Evolutionary conservation across 1,140 invertebrate genomes (phyloP).

Genomic region (Galleria mellonella): DNA sequence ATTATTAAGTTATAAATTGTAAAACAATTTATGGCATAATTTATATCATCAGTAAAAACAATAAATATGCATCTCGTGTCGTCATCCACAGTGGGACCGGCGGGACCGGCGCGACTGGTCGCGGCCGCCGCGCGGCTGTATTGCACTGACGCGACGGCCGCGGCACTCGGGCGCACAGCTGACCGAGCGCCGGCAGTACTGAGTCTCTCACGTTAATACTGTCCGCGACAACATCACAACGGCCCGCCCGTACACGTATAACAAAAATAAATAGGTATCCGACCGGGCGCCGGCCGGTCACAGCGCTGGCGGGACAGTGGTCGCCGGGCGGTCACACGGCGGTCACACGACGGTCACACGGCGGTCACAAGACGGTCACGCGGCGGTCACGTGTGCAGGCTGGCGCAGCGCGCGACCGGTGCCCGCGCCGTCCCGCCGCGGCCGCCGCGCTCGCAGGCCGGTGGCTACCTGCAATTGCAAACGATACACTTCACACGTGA

Average conservation of each 20-base stretch:
- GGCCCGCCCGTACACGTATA: constrained; percentile 1
- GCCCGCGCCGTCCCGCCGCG: background rate
- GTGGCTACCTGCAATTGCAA: constrained; percentile 39
- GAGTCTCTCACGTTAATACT: too few species aligned
- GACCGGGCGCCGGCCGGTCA: background rate
- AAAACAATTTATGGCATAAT: constrained; percentile 62
- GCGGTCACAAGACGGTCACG: too few species aligned
- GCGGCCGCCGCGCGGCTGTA: constrained; percentile 5
- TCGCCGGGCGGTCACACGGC: too few species aligned
- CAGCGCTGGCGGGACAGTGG: too few species aligned
- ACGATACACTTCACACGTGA: too few species aligned
- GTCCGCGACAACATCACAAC: constrained; percentile 1
- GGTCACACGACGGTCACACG: too few species aligned
- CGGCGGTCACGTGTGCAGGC: too few species aligned
- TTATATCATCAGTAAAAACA: constrained; percentile 44
- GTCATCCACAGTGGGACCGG: constrained; percentile 2
- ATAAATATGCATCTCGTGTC: constrained; percentile 41
- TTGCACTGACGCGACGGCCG: too few species aligned
- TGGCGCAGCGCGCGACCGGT: too few species aligned
- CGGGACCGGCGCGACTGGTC: background rate
- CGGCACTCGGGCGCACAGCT: too few species aligned
- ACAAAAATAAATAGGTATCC: constrained; percentile 6
- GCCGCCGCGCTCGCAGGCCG: constrained; percentile 21
- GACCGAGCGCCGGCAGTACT: too few species aligned
- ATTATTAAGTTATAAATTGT: constrained; percentile 43